These are phyloP conservation scores for Coregonus clupeaformis DNA, from an alignment of 2,113 vertebrate species.

Conservation along the genomic window DNA sequence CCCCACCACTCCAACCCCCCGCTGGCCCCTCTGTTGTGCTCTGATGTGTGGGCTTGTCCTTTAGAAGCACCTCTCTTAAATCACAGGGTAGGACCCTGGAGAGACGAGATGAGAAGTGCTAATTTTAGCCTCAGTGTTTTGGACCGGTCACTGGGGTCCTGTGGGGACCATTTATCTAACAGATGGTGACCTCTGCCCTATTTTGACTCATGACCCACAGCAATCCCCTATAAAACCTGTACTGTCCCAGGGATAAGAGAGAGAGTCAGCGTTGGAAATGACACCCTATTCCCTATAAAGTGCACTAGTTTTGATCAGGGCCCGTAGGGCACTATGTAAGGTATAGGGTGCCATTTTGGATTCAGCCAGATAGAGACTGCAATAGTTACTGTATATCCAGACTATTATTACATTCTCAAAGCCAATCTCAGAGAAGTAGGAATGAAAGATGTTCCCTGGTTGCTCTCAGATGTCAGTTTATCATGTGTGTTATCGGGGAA, in stretches of 20 bases:
- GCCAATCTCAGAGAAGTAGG: neutral
- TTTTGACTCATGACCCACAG: constrained; percentile 26
- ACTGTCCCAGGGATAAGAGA: neutral
- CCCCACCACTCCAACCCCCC: neutral
- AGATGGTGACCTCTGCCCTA: constrained; percentile 24
- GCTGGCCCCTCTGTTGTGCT: neutral
- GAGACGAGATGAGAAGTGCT: constrained; percentile 12
- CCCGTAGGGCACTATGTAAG: too few species aligned
- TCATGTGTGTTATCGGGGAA: neutral
- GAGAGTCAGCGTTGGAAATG: neutral
- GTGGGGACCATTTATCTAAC: constrained; percentile 27
- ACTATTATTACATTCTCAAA: constrained; percentile 19
- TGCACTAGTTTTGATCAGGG: neutral
- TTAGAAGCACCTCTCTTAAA: constrained; percentile 16
- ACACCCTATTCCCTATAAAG: neutral
- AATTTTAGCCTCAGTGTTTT: constrained; percentile 43
- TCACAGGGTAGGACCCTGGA: neutral
- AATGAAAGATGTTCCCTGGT: constrained; percentile 22
- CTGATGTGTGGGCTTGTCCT: constrained; percentile 8
- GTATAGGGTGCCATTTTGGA: too few species aligned
- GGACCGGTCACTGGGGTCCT: constrained; percentile 22
- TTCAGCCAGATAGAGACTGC: too few species aligned
- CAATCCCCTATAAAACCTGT: neutral
- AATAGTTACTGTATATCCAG: too few species aligned
- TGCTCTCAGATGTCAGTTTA: constrained; percentile 37